Conservation (phyloP, 2,113 vertebrate genomes). For the Galbula dea region DNA sequence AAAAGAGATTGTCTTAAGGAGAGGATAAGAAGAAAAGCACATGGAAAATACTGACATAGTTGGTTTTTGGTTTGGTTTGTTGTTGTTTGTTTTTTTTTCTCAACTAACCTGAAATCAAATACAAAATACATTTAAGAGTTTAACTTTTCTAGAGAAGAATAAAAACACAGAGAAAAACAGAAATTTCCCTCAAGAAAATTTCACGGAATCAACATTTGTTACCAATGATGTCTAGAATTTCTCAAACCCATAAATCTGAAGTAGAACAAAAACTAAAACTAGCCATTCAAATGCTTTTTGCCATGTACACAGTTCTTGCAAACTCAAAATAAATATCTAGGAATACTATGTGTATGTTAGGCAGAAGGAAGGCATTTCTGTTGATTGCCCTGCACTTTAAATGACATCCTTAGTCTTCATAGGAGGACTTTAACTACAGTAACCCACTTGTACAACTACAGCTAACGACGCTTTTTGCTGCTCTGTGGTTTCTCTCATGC, state of each 20-base stretch:
- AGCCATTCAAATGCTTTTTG: background rate
- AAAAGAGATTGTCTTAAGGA: background rate
- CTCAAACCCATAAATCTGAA: background rate
- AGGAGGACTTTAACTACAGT: background rate
- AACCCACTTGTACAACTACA: background rate
- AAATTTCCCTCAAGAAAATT: background rate
- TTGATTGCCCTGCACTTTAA: background rate
- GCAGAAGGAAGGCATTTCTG: background rate
- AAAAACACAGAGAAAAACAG: background rate
- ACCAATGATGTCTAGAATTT: background rate
- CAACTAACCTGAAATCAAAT: background rate
- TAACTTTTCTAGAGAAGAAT: background rate
- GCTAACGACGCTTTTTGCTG: slow-evolving; percentile 14
- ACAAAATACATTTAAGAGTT: background rate
- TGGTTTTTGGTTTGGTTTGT: too few species aligned
- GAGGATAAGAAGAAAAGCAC: background rate
- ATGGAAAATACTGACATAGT: background rate
- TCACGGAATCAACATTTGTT: background rate
- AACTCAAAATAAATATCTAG: background rate
- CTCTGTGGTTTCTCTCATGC: slow-evolving; percentile 70
- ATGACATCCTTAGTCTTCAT: background rate
- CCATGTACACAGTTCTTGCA: background rate
- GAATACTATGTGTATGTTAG: background rate
- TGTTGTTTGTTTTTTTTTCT: background rate
- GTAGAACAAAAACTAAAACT: background rate